Percentiles rank a stretch among this genome's conserved stretches.
Conservation (phyloP, 2,888 invertebrate genomes). For the Metalampra italica region DNA sequence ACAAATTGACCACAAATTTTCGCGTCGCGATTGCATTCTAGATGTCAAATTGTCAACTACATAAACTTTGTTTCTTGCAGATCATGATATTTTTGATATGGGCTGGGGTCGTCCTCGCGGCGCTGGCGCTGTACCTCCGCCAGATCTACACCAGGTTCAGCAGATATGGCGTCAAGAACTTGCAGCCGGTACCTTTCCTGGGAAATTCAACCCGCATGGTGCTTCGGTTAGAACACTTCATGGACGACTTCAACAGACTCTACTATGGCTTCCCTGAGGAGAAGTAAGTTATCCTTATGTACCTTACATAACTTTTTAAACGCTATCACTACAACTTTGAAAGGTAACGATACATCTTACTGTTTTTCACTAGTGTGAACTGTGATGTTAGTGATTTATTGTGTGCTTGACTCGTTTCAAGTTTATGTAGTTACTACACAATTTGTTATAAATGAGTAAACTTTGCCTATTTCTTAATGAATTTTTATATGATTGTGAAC, state of each 20-base stretch:
- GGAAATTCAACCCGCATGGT: slow-evolving; percentile 39
- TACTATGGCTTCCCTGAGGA: slow-evolving; percentile 42
- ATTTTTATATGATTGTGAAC: too few relatives aligned
- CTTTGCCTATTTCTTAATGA: too few relatives aligned
- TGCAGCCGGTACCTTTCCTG: slow-evolving; percentile 32
- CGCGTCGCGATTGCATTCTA: too few relatives aligned
- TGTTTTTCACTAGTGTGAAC: too few relatives aligned
- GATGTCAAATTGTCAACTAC: too few relatives aligned
- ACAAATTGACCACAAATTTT: too few relatives aligned
- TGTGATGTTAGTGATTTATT: too few relatives aligned
- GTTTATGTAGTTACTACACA: too few relatives aligned
- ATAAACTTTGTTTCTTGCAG: neutral
- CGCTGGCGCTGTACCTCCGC: slow-evolving; percentile 29
- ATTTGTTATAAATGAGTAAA: too few relatives aligned
- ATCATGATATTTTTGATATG: slow-evolving; percentile 32
- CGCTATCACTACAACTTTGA: neutral
- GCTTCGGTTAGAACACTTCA: slow-evolving; percentile 22
- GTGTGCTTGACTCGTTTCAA: too few relatives aligned
- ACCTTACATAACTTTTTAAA: neutral
- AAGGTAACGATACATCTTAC: too few relatives aligned
- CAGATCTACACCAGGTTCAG: slow-evolving; percentile 35
- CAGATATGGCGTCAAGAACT: slow-evolving; percentile 35
- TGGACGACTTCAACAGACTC: slow-evolving; percentile 20
- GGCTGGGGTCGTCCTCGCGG: slow-evolving; percentile 16
- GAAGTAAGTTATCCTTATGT: slow-evolving; percentile 31